A percentile compares a stretch with the other conserved stretches of the same genome.
Conservation (phyloP, 2,113 vertebrate genomes). For the Erythrocercus mccallii region DNA sequence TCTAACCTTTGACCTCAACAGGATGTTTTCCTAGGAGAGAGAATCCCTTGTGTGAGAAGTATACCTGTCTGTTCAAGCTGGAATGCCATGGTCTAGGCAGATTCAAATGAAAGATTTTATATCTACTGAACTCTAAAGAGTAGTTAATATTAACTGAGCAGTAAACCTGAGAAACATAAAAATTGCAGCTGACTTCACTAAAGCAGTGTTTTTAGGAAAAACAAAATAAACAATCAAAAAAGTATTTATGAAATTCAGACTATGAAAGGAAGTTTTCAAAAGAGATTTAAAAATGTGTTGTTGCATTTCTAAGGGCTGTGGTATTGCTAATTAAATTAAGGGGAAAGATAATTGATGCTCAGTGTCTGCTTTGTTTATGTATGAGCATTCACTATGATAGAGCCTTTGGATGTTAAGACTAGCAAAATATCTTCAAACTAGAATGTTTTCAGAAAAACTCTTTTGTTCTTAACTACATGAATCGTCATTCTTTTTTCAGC, state of each 20-base stretch:
- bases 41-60: not conserved
- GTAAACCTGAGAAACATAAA: not conserved
- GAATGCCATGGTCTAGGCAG: not conserved
- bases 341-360: not conserved
- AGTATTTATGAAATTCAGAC: not conserved
- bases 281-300: not conserved
- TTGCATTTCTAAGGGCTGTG: not conserved
- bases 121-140: not conserved
- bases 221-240: not conserved
- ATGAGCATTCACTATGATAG: not conserved
- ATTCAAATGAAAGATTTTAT: not conserved
- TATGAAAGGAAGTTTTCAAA: not conserved
- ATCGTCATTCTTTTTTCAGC: not conserved
- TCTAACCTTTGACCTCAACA: conserved; percentile 25
- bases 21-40: conserved; percentile 7
- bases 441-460: not conserved
- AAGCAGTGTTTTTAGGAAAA: not conserved
- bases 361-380: not conserved
- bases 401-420: not conserved
- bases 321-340: not conserved
- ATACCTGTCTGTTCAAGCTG: not conserved
- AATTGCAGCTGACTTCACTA: not conserved
- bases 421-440: not conserved
- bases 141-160: not conserved
- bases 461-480: not conserved